A percentile compares a stretch with the other conserved stretches of the same genome.
phyloP scores from a whole-genome alignment of 2,113 vertebrate genomes.

The Tauraco erythrolophus region DNA sequence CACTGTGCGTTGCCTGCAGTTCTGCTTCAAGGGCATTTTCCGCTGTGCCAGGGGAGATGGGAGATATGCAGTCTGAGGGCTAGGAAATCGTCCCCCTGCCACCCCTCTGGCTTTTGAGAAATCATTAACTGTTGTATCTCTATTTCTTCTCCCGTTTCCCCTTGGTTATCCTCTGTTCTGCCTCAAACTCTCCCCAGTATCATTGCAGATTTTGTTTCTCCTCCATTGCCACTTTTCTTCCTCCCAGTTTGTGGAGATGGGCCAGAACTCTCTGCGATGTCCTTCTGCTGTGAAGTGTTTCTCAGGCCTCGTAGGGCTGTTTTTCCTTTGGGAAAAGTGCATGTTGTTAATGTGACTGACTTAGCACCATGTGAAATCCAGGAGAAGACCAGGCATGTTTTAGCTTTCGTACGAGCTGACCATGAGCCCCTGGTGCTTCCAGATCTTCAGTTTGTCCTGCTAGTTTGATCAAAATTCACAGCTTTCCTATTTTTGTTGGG shows the following conservation, averaged over 20 bases:
- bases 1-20: not conserved
- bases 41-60: not conserved
- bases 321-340: not conserved
- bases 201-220: not conserved
- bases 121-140: not conserved
- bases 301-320: not conserved
- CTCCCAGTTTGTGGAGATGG: too few relatives aligned
- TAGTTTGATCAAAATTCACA: not conserved
- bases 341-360: not conserved
- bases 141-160: not conserved
- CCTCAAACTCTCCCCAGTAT: not conserved
- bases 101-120: not conserved
- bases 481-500: not conserved
- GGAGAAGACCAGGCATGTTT: not conserved
- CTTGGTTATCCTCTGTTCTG: not conserved
- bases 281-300: not conserved
- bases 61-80: accelerated
- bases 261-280: not conserved
- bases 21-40: accelerated
- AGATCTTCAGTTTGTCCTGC: not conserved
- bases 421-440: accelerated
- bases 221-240: not conserved
- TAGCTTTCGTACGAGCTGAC: not conserved
- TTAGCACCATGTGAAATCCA: not conserved
- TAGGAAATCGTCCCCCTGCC: not conserved